Conservation (phyloP, 2,113 vertebrate species). For the Sceloporus undulatus region DNA sequence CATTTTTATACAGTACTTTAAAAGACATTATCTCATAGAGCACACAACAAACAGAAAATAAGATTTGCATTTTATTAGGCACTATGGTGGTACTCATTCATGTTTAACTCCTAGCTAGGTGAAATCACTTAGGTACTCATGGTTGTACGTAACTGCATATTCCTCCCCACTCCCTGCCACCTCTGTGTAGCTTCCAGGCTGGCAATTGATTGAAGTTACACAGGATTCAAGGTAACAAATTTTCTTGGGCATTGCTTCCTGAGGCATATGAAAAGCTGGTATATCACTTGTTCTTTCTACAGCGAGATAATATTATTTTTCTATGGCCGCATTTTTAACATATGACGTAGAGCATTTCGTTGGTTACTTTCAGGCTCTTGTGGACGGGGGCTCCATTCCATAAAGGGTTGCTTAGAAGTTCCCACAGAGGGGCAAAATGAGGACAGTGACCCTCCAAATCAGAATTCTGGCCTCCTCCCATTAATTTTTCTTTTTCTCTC, state of each 20-base stretch:
- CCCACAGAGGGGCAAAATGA: too few relatives aligned
- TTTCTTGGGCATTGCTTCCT: slow-evolving; percentile 13
- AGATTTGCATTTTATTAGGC: slow-evolving; percentile 74
- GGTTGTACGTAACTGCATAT: slow-evolving; percentile 40
- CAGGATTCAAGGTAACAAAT: background rate
- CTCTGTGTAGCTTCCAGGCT: slow-evolving; percentile 36
- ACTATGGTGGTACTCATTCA: slow-evolving; percentile 27
- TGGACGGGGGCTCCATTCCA: background rate
- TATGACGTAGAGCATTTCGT: background rate
- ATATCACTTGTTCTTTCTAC: slow-evolving; percentile 1
- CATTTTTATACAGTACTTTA: slow-evolving; percentile 65
- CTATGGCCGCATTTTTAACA: background rate
- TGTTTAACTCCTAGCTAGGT: slow-evolving; percentile 62
- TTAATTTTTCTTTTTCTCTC: too few relatives aligned
- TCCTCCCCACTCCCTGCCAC: background rate
- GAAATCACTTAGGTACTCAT: slow-evolving; percentile 51
- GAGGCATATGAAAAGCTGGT: background rate
- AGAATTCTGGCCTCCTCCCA: too few relatives aligned
- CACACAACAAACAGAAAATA: slow-evolving; percentile 72
- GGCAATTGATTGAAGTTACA: slow-evolving; percentile 50
- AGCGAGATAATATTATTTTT: background rate
- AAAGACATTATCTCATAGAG: slow-evolving; percentile 63
- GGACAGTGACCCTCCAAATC: too few relatives aligned
- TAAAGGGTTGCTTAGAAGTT: background rate
- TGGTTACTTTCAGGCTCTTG: background rate